phyloP scores from a whole-genome alignment of 2,888 invertebrate genomes.

The Myathropa florea region DNA sequence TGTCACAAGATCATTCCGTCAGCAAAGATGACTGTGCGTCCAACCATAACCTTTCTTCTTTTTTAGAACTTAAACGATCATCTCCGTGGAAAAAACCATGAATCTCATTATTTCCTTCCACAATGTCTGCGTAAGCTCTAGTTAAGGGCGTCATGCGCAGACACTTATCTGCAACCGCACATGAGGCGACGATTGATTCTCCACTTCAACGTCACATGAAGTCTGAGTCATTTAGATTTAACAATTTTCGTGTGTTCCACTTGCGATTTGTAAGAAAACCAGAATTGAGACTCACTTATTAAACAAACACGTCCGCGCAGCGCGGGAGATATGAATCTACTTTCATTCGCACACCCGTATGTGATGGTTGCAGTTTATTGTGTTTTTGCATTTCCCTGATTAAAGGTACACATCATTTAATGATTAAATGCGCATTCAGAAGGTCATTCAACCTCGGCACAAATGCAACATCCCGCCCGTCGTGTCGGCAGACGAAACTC shows the following conservation, averaged over 20 bases:
- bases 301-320: too few species aligned
- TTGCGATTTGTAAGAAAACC: neutral
- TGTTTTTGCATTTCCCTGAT: neutral
- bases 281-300: neutral
- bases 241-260: neutral
- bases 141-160: neutral
- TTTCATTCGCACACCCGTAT: neutral
- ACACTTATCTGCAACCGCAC: too few species aligned
- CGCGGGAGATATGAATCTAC: too few species aligned
- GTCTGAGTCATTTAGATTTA: neutral
- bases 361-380: neutral
- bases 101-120: neutral
- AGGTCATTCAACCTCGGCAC: constrained; percentile 36
- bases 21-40: too few species aligned
- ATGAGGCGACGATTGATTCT: neutral
- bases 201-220: neutral
- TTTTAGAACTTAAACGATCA: too few species aligned
- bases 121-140: neutral
- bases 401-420: neutral
- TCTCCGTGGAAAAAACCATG: neutral
- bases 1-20: too few species aligned
- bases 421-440: neutral
- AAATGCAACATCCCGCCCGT: neutral
- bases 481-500: neutral
- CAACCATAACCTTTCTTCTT: too few species aligned